A percentile compares a stretch with the other conserved stretches of the same genome.
Evolutionary conservation across 2,797 vertebrate genomes (phyloP).

Genomic region (Lutjanus argentimaculatus): DNA sequence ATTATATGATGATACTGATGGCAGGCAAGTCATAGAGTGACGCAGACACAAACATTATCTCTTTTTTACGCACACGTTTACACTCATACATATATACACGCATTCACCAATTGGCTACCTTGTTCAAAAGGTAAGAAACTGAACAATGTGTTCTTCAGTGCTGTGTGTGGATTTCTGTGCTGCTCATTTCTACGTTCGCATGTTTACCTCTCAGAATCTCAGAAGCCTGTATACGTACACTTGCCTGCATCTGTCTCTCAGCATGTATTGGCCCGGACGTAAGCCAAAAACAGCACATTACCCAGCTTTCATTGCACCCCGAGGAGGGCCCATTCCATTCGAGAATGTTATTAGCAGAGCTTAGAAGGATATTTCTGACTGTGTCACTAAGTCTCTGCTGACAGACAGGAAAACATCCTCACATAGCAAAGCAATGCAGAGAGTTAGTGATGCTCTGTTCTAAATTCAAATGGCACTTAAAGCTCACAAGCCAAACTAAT

Average conservation of each 20-base stretch:
- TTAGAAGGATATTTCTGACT: slow-evolving; percentile 72
- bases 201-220: slow-evolving; percentile 34
- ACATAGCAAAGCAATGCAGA: slow-evolving; percentile 39
- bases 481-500: slow-evolving; percentile 24
- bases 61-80: not conserved
- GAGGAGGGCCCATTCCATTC: slow-evolving; percentile 63
- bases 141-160: slow-evolving; percentile 18
- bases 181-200: slow-evolving; percentile 10
- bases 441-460: slow-evolving; percentile 12
- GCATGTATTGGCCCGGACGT: slow-evolving; percentile 39
- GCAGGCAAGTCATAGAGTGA: not conserved
- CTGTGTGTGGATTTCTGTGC: slow-evolving; percentile 13
- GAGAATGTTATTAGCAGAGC: slow-evolving; percentile 71
- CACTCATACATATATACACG: not conserved
- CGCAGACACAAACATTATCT: not conserved
- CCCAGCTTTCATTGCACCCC: slow-evolving; percentile 69
- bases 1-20: not conserved
- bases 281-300: slow-evolving; percentile 78
- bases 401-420: slow-evolving; percentile 64
- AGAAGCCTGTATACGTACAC: slow-evolving; percentile 28
- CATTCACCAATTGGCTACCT: not conserved
- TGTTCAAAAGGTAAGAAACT: slow-evolving; percentile 1
- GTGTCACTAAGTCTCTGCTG: slow-evolving; percentile 65
- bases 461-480: slow-evolving; percentile 23
- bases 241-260: slow-evolving; percentile 62